Evolutionary conservation across 2,113 vertebrate genomes (phyloP), one percentile per base, ranked within the genome.

Genomic region (Anolis carolinensis): DNA sequence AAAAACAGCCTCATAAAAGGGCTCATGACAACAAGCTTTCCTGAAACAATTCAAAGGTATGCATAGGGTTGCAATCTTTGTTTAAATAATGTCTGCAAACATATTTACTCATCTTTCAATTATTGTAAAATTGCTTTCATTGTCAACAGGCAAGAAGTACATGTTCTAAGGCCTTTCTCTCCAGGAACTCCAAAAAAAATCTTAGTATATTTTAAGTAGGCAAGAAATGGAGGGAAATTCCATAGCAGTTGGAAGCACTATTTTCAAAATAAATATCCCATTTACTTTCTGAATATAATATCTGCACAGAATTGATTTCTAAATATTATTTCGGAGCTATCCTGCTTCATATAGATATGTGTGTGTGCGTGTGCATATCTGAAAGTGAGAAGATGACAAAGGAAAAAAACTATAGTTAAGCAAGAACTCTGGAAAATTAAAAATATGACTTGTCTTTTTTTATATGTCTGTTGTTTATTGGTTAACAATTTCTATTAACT

Each of bases 111-210:
- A 83, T 48, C 11, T 84, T 86, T 72, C 88, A n/a, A n/a, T 48
- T 48, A 23, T 0, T 0, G 16, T 79, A 90, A 86, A 89, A 92
- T 83, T 92, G 34, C 30, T 86, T 30, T 36, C 55, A 7, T 81
- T 92, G 89, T 76, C 85, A 88, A 79, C 81, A 65, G n/a, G 9
- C 7, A 21, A 86, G 71, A 13, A 84, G 27, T 44, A 1, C 52
- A 63, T 6, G 79, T 13, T 74, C 87, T 50, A 10, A 21, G 74
- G 2, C 25, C 50, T 88, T 92, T 82, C 0, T 88, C 68, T 83
- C 25, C 14, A 84, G 39, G 10, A 3, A 88, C 89, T 4, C 18
- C 62, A 86, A 34, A 25, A 50, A 32, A 44, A 52, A 83, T 71
- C 44, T 13, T 75, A 44, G 30, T 88, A 88, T 87, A 75, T 0